A percentile compares a stretch with the other conserved stretches of the same genome.
Evolutionary conservation across 2,113 vertebrate genomes (phyloP).

Genomic region (Ictalurus punctatus): DNA sequence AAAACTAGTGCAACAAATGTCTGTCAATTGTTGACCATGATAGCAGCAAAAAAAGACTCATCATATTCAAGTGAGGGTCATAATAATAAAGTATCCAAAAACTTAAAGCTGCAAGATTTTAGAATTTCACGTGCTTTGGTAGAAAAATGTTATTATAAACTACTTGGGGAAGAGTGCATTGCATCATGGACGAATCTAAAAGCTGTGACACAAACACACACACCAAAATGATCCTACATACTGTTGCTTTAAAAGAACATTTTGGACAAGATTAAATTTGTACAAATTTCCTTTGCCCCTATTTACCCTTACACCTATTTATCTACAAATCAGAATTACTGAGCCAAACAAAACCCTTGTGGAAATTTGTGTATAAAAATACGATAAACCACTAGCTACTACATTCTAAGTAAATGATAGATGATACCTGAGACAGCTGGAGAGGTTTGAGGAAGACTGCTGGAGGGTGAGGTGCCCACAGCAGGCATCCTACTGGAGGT

Average conservation of each 20-base stretch:
- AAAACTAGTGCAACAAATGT: not conserved
- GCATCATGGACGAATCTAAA: not conserved
- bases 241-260: no score
- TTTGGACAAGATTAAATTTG: no score
- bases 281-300: not conserved
- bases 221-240: no score
- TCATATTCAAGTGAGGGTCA: not conserved
- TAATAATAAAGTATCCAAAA: not conserved
- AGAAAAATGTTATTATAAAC: not conserved
- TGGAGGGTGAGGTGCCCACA: conserved; percentile 28
- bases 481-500: conserved; percentile 13
- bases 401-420: not conserved
- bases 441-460: not conserved
- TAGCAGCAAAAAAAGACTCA: not conserved
- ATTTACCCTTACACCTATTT: not conserved
- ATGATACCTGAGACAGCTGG: conserved; percentile 22
- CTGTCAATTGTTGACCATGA: no score
- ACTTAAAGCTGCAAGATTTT: not conserved
- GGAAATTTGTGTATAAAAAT: not conserved
- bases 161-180: not conserved
- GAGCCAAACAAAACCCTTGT: not conserved
- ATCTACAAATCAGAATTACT: not conserved
- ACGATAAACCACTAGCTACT: not conserved
- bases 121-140: not conserved
- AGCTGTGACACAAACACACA: not conserved